Evolutionary conservation across 2,888 invertebrate genomes (phyloP).

Genomic region (Zaprionus bogoriensis): DNA sequence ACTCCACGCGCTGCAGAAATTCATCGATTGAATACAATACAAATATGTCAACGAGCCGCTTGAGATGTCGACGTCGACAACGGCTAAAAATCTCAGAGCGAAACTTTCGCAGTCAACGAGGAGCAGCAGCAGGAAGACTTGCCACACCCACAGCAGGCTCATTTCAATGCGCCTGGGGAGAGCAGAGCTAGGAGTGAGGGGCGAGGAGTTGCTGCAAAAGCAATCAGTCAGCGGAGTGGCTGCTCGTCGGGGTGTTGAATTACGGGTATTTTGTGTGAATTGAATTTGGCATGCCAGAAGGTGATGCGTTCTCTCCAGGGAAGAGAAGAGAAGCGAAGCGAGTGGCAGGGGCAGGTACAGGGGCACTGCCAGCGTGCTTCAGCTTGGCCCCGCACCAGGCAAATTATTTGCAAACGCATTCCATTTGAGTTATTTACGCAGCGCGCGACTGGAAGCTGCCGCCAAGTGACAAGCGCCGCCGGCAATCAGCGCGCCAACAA

Average conservation of each 20-base stretch:
- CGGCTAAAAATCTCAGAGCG: constrained; percentile 58
- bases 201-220: constrained; percentile 36
- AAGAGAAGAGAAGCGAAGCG: neutral
- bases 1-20: constrained; percentile 59
- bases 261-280: constrained; percentile 77
- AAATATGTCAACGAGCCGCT: constrained; percentile 78
- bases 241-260: constrained; percentile 69
- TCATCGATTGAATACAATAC: constrained; percentile 78
- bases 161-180: constrained; percentile 69
- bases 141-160: constrained; percentile 39
- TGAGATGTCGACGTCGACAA: constrained; percentile 67
- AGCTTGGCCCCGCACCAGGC: constrained; percentile 47
- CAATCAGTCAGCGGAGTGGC: constrained; percentile 76
- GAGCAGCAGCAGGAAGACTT: constrained; percentile 4
- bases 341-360: neutral
- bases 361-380: neutral
- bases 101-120: constrained; percentile 32
- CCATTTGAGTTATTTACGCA: constrained; percentile 58
- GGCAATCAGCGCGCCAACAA: constrained; percentile 63
- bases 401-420: constrained; percentile 76
- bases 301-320: too few species aligned
- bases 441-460: constrained; percentile 39
- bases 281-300: constrained; percentile 70
- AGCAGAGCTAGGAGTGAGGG: neutral
- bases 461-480: constrained; percentile 71